Conservation (phyloP, 1,140 invertebrate genomes). For the Drosophila triauraria region DNA sequence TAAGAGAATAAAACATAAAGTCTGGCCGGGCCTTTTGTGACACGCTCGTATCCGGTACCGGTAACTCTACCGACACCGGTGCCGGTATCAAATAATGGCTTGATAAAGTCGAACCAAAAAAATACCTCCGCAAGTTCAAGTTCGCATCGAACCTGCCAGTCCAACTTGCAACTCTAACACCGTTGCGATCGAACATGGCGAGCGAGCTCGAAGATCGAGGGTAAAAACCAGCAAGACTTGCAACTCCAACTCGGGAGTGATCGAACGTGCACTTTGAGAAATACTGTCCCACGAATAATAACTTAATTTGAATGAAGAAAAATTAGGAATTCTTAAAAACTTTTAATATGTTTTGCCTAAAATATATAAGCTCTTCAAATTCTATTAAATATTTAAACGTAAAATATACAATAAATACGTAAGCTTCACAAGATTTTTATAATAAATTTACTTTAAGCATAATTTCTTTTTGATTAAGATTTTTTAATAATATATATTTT, state of each 20-base stretch:
- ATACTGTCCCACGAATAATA: not conserved
- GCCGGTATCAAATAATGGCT: constrained; percentile 72
- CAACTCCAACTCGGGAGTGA: not conserved
- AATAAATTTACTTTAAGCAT: too few species aligned
- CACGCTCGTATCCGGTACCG: constrained; percentile 77
- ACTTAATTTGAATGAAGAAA: not conserved
- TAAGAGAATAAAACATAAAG: constrained; percentile 30
- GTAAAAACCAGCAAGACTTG: not conserved
- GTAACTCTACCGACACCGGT: constrained; percentile 37
- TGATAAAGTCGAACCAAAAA: constrained; percentile 40
- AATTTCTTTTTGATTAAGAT: too few species aligned
- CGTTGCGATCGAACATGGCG: not conserved
- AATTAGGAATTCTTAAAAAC: too few species aligned
- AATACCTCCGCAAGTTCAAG: constrained; percentile 23
- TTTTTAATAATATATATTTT: too few species aligned
- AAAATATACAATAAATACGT: too few species aligned
- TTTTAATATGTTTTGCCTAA: too few species aligned
- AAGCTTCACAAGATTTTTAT: too few species aligned
- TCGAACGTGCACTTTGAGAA: not conserved
- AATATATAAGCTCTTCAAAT: too few species aligned
- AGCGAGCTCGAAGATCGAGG: not conserved
- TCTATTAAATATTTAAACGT: too few species aligned
- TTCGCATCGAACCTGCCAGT: constrained; percentile 23
- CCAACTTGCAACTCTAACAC: constrained; percentile 23
- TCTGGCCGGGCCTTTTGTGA: constrained; percentile 66